Conservation (phyloP, 1,140 invertebrate genomes). For the Drosophila sulfurigaster region DNA sequence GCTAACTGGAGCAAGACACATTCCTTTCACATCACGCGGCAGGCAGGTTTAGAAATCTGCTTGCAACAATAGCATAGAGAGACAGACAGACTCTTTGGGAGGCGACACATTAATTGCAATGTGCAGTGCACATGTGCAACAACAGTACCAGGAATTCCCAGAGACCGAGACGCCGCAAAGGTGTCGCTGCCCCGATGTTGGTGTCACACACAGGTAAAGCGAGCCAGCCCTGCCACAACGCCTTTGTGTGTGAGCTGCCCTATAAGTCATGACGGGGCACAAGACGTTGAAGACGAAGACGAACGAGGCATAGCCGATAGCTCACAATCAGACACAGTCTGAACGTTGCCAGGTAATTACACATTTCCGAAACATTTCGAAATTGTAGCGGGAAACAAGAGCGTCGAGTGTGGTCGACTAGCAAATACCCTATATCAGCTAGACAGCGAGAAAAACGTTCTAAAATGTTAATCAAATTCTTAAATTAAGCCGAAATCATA, state of each 20-base stretch:
- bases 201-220: conserved; percentile 40
- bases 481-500: too few relatives aligned
- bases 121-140: conserved; percentile 32
- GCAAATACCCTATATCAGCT: conserved; percentile 6
- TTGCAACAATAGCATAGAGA: neutral
- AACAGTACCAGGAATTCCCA: conserved; percentile 59
- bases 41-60: conserved; percentile 11
- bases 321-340: conserved; percentile 27
- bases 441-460: too few relatives aligned
- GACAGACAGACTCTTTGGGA: neutral
- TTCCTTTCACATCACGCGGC: conserved; percentile 5
- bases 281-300: neutral
- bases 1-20: conserved; percentile 12
- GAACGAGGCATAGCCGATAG: conserved; percentile 12
- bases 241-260: conserved; percentile 33
- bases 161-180: conserved; percentile 38
- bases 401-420: neutral
- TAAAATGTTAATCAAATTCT: too few relatives aligned
- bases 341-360: conserved; percentile 56
- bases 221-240: conserved; percentile 12
- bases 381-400: conserved; percentile 29
- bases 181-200: conserved; percentile 36
- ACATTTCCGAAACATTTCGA: conserved; percentile 49
- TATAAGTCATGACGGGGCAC: conserved; percentile 43
- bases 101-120: conserved; percentile 35